Evolutionary conservation across 2,113 vertebrate species (phyloP).

Genomic region (Grallaria varia): DNA sequence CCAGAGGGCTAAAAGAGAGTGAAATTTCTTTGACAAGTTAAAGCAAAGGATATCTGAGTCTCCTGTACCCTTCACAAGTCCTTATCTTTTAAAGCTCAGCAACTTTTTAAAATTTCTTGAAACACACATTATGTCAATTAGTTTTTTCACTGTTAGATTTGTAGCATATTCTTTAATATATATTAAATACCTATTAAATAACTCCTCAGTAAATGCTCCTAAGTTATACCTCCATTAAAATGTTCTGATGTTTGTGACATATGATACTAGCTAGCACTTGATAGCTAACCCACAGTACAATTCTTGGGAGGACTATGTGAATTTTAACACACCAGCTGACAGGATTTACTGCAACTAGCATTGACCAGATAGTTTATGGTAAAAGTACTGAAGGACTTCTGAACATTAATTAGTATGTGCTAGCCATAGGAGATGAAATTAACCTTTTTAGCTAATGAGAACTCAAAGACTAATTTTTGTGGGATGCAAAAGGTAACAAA

Average conservation of each 20-base stretch:
- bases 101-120: not conserved
- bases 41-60: not conserved
- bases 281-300: not conserved
- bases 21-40: not conserved
- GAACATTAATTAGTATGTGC: not conserved
- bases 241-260: not conserved
- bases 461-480: not conserved
- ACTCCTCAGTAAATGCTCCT: not conserved
- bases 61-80: not conserved
- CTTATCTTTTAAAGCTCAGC: not conserved
- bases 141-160: not conserved
- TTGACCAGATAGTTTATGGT: not conserved
- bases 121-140: not conserved
- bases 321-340: not conserved
- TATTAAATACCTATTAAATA: not conserved
- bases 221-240: not conserved
- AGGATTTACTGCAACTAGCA: not conserved
- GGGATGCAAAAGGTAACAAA: not conserved
- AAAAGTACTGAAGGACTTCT: not conserved
- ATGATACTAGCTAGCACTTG: not conserved
- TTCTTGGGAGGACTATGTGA: not conserved
- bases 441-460: not conserved
- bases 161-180: not conserved
- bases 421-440: not conserved
- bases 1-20: not conserved